Evolutionary conservation across 2,888 invertebrate species (phyloP).

Genomic region (Acleris laterana): DNA sequence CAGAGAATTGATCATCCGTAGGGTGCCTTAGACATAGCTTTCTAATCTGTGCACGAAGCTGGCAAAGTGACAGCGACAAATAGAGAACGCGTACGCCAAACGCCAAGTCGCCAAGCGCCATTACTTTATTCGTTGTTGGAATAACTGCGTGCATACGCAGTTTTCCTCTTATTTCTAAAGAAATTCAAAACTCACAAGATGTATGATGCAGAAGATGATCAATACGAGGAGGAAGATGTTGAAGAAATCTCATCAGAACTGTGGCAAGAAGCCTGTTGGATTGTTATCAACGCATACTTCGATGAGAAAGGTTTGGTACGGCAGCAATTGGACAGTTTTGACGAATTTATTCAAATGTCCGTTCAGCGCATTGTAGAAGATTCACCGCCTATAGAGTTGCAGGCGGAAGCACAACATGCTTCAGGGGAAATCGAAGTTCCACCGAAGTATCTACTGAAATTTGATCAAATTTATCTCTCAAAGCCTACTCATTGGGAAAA

Average conservation of each 20-base stretch:
- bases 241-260: conserved; percentile 98
- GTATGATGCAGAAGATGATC: conserved; percentile 83
- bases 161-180: conserved; percentile 15
- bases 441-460: conserved; percentile 96
- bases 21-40: too few relatives aligned
- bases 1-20: too few relatives aligned
- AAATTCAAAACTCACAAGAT: conserved; percentile 49
- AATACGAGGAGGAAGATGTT: conserved; percentile 93
- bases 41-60: too few relatives aligned
- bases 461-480: conserved; percentile 99
- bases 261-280: conserved; percentile 99
- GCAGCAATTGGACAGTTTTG: conserved; percentile 99
- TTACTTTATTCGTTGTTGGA: neutral
- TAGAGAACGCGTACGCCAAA: neutral
- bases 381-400: conserved; percentile 98
- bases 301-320: conserved; percentile 99
- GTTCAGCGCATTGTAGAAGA: conserved; percentile 99
- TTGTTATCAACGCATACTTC: conserved; percentile 99
- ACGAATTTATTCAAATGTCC: conserved; percentile 99
- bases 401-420: conserved; percentile 98
- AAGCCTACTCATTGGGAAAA: conserved; percentile 99
- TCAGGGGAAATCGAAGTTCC: conserved; percentile 96
- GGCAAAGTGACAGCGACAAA: too few relatives aligned
- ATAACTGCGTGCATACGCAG: conserved; percentile 20
- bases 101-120: neutral